Evolutionary conservation across 2,888 invertebrate genomes (phyloP).

Genomic region (Parnassius smintheus): DNA sequence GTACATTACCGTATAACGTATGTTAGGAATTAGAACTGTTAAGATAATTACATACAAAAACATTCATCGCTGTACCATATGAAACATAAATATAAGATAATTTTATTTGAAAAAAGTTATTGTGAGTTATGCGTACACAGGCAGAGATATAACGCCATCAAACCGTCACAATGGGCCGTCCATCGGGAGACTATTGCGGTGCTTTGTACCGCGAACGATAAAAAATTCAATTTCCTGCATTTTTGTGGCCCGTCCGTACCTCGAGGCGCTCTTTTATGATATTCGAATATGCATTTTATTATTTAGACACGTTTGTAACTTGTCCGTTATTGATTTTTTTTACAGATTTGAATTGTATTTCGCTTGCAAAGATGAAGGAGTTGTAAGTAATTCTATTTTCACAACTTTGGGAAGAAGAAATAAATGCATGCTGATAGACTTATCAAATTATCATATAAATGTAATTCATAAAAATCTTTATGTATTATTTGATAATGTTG

Average conservation of each 20-base stretch:
- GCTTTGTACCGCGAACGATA: conserved; percentile 37
- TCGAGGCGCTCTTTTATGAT: background rate
- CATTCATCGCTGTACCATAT: too few relatives aligned
- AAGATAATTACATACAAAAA: too few relatives aligned
- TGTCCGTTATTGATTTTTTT: background rate
- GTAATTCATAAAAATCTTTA: too few relatives aligned
- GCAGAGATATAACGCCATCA: conserved; percentile 31
- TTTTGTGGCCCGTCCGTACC: conserved; percentile 32
- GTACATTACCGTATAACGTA: too few relatives aligned
- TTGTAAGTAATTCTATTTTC: too few relatives aligned
- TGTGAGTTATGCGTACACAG: conserved; percentile 2
- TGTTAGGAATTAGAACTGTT: too few relatives aligned
- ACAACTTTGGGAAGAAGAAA: too few relatives aligned
- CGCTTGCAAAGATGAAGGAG: too few relatives aligned
- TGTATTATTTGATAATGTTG: too few relatives aligned
- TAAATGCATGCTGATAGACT: too few relatives aligned
- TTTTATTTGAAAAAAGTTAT: conserved; percentile 1
- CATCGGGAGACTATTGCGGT: conserved; percentile 28
- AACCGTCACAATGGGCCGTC: conserved; percentile 32
- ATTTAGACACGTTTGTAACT: conserved; percentile 5
- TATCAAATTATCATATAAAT: too few relatives aligned
- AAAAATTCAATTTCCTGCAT: conserved; percentile 55
- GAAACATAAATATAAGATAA: too few relatives aligned
- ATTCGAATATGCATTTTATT: conserved; percentile 22
- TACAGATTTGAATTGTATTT: background rate